Conservation (phyloP, 1,140 invertebrate genomes). For the Drosophila ambigua region DNA sequence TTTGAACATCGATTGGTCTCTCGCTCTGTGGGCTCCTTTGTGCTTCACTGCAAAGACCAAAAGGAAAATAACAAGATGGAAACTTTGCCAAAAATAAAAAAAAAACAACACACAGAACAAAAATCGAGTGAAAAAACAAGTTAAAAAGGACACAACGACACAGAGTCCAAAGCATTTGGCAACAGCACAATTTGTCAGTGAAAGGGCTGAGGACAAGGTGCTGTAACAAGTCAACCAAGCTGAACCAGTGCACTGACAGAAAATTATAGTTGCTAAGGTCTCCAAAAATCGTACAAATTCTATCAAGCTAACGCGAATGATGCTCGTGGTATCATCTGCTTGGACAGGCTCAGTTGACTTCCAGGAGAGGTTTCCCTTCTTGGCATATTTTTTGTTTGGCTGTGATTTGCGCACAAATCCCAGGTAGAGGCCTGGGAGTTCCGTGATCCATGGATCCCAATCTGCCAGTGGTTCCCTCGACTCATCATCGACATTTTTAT, state of each 20-base stretch:
- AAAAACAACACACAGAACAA: slow-evolving; percentile 28
- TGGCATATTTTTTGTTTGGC: no score
- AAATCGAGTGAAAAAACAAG: slow-evolving; percentile 23
- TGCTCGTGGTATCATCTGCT: no score
- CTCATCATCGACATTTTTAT: no score
- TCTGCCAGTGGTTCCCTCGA: no score
- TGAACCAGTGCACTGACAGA: not conserved
- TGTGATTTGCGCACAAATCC: no score
- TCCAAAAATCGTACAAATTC: no score
- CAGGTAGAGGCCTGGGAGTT: no score
- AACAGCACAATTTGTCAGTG: slow-evolving; percentile 27
- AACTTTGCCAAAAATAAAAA: slow-evolving; percentile 46
- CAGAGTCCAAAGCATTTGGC: slow-evolving; percentile 7
- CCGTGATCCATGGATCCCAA: no score
- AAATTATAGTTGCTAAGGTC: not conserved
- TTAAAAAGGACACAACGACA: slow-evolving; percentile 15
- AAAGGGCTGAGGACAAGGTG: not conserved
- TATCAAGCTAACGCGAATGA: no score
- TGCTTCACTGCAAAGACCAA: slow-evolving; percentile 13
- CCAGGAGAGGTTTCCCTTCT: no score
- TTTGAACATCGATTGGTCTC: slow-evolving; percentile 51
- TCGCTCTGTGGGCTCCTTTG: slow-evolving; percentile 11
- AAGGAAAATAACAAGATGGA: slow-evolving; percentile 76
- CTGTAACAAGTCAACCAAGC: not conserved
- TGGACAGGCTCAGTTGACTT: no score